phyloP scores from a whole-genome alignment of 2,113 vertebrate genomes.

The Delphinus delphis region DNA sequence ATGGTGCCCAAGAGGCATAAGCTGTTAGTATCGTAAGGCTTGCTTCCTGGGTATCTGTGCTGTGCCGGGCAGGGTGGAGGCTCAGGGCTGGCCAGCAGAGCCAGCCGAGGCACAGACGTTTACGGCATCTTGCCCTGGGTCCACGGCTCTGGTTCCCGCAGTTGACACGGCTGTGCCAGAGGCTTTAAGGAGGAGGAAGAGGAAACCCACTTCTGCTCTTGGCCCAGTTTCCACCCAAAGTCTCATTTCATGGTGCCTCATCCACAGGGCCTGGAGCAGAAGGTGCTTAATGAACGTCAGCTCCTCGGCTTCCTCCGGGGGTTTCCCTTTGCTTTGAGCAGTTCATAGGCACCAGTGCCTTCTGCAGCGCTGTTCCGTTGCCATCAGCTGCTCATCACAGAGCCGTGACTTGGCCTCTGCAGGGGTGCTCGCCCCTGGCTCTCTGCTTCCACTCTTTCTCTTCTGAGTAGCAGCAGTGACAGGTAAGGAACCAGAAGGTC shows the following conservation, averaged over 20 bases:
- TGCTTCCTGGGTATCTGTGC: background rate
- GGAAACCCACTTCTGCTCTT: background rate
- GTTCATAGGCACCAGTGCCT: background rate
- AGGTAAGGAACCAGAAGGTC: background rate
- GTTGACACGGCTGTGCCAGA: background rate
- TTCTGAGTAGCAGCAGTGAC: background rate
- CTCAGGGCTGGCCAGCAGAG: background rate
- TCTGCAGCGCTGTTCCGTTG: background rate
- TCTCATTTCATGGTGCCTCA: background rate
- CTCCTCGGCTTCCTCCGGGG: background rate
- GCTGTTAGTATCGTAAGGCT: fast-evolving
- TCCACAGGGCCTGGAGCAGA: background rate
- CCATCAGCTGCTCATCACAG: background rate
- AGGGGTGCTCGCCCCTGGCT: fast-evolving
- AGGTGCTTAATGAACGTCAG: background rate
- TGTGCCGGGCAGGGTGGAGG: background rate
- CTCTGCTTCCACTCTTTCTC: background rate
- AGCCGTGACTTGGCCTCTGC: background rate
- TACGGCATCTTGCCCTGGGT: background rate
- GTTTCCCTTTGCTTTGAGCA: background rate
- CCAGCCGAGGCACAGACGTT: background rate
- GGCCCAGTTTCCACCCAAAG: background rate
- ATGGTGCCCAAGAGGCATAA: background rate
- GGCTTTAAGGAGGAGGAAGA: background rate
- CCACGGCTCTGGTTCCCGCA: background rate